Evolutionary conservation across 1,140 invertebrate species (phyloP).

Genomic region (Caenorhabditis tropicalis): DNA sequence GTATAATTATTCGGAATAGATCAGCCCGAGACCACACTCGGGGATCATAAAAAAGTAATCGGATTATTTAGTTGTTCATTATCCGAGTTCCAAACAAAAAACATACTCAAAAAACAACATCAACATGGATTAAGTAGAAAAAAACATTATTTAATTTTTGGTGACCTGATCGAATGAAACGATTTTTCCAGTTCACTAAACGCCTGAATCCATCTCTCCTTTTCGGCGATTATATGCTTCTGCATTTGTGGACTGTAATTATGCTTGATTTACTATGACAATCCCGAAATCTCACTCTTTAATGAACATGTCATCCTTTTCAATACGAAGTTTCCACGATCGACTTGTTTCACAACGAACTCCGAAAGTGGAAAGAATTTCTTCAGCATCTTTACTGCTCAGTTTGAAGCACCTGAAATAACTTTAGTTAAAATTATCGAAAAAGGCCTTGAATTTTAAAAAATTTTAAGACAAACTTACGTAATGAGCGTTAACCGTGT

Average conservation of each 20-base stretch:
- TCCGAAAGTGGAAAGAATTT: conserved; percentile 30
- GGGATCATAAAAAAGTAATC: too few relatives aligned
- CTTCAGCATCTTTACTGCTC: conserved; percentile 13
- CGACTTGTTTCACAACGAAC: background rate
- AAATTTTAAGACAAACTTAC: too few relatives aligned
- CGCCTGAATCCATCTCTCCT: background rate
- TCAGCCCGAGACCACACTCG: background rate
- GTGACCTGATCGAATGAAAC: background rate
- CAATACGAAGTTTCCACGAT: conserved; percentile 36
- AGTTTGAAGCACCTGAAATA: conserved; percentile 33
- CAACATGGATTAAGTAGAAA: background rate
- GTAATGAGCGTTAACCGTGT: conserved; percentile 11
- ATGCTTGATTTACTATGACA: background rate
- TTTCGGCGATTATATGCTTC: background rate
- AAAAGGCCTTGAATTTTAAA: too few relatives aligned
- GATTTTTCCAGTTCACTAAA: background rate
- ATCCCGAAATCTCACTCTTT: background rate
- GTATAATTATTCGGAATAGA: conserved; percentile 11
- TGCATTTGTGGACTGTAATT: background rate
- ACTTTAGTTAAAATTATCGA: too few relatives aligned
- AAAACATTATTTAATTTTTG: background rate
- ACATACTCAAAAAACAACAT: background rate
- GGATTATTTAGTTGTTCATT: background rate
- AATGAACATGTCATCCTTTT: background rate
- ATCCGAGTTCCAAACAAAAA: too few relatives aligned